These are phyloP conservation scores for Gallinago media DNA, from an alignment of 2,113 vertebrate species.

Conservation along the genomic window DNA sequence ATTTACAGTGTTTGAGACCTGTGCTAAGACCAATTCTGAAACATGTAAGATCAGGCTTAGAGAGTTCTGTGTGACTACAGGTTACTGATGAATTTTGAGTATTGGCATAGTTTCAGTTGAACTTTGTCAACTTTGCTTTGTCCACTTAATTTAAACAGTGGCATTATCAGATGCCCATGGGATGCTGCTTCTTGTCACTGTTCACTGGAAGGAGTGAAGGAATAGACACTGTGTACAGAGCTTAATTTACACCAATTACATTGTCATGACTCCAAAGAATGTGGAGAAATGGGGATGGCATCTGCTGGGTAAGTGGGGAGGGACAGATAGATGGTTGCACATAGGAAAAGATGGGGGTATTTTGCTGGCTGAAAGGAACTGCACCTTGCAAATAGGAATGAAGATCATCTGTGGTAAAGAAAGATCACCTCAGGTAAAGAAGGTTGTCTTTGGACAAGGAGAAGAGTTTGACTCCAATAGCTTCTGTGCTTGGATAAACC, in stretches of 20 bases:
- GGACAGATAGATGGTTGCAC: neutral
- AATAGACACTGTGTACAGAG: neutral
- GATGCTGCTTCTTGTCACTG: neutral
- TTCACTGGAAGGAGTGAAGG: neutral
- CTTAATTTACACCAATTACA: neutral
- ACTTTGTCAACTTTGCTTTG: neutral
- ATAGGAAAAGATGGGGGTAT: neutral
- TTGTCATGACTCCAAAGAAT: neutral
- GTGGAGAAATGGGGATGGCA: neutral
- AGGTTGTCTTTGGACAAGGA: neutral
- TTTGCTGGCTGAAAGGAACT: neutral
- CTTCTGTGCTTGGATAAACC: neutral
- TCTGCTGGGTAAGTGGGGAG: neutral
- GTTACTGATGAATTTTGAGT: neutral
- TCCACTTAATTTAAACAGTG: neutral
- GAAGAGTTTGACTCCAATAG: neutral
- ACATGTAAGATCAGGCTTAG: neutral
- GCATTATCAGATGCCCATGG: neutral
- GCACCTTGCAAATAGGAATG: neutral
- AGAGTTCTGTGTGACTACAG: neutral
- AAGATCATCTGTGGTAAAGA: neutral
- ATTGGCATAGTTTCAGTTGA: neutral
- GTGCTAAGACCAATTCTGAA: neutral
- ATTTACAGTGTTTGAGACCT: neutral
- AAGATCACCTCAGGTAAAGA: neutral